Evolutionary conservation across 2,888 invertebrate genomes (phyloP).

Genomic region (Melitaea athalia): DNA sequence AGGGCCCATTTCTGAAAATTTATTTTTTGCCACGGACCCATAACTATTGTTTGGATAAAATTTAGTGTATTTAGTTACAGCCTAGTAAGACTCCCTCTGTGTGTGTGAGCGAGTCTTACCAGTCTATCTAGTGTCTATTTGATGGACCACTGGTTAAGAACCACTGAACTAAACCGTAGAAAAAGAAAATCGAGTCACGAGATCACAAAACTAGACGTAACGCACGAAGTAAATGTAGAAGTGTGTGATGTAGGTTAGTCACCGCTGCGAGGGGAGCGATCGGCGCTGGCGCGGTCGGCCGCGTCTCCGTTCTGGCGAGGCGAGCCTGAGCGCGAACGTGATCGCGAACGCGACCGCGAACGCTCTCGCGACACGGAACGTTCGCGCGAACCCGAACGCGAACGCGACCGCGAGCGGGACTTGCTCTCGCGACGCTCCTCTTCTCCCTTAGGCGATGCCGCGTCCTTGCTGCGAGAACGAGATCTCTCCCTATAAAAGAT

Average conservation of each 20-base stretch:
- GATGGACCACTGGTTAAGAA: no score
- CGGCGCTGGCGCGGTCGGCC: slow-evolving; percentile 59
- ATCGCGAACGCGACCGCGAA: slow-evolving; percentile 61
- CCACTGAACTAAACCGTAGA: neutral
- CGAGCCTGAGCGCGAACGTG: slow-evolving; percentile 59
- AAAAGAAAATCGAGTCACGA: slow-evolving; percentile 24
- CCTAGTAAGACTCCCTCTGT: no score
- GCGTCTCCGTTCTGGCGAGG: slow-evolving; percentile 71
- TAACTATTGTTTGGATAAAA: no score
- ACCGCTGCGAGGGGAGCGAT: slow-evolving; percentile 74
- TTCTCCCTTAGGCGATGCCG: slow-evolving; percentile 68
- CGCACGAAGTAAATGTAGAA: slow-evolving; percentile 14
- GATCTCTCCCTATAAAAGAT: slow-evolving; percentile 82
- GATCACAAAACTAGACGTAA: slow-evolving; percentile 30
- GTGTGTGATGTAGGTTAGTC: slow-evolving; percentile 50
- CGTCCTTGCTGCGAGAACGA: slow-evolving; percentile 86
- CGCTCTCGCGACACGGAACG: slow-evolving; percentile 60
- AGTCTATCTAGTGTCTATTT: no score
- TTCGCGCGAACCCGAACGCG: slow-evolving; percentile 56
- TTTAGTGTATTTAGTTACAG: no score
- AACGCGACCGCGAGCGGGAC: slow-evolving; percentile 61
- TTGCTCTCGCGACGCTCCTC: slow-evolving; percentile 68
- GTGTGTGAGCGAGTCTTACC: no score
- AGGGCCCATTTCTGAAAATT: no score
- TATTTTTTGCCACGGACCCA: no score